A percentile compares a stretch with the other conserved stretches of the same genome.
These are phyloP conservation scores for Drosophila rhopaloa DNA, from an alignment of 1,140 invertebrate genomes.

Conservation along the genomic window DNA sequence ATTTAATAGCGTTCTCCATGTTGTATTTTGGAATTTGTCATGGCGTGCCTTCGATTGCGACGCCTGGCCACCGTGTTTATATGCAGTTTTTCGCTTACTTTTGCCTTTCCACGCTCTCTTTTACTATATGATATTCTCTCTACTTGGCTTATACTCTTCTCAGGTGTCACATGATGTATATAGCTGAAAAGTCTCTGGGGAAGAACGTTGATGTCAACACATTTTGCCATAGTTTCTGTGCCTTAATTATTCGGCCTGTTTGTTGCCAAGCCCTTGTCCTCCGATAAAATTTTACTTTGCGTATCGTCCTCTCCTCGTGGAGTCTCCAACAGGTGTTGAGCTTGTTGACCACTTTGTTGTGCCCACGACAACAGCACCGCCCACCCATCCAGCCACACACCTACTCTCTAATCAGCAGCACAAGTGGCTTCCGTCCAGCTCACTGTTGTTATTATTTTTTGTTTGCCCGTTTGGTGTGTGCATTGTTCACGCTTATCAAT, in stretches of 20 bases:
- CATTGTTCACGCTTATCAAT: slow-evolving; percentile 67
- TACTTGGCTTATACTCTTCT: slow-evolving; percentile 23
- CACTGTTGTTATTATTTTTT: slow-evolving; percentile 30
- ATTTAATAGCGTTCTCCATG: slow-evolving; percentile 15
- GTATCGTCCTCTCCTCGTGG: not conserved
- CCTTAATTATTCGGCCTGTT: slow-evolving; percentile 25
- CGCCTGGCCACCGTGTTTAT: slow-evolving; percentile 35
- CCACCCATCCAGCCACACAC: slow-evolving; percentile 6
- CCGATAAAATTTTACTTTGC: not conserved
- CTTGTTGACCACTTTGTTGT: slow-evolving; percentile 33
- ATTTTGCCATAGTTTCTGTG: slow-evolving; percentile 22
- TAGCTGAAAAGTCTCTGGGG: slow-evolving; percentile 8
- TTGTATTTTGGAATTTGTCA: slow-evolving; percentile 38
- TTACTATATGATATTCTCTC: slow-evolving; percentile 4
- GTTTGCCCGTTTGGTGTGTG: slow-evolving; percentile 18
- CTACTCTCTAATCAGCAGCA: slow-evolving; percentile 39
- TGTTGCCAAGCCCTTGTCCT: slow-evolving; percentile 22
- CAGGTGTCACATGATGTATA: slow-evolving; percentile 36
- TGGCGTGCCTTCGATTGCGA: slow-evolving; percentile 35
- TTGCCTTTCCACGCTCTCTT: slow-evolving; percentile 29
- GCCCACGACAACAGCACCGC: not conserved
- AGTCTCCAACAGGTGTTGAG: slow-evolving; percentile 31
- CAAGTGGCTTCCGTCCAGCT: slow-evolving; percentile 30
- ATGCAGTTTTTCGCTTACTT: slow-evolving; percentile 42
- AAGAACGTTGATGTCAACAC: slow-evolving; percentile 26